Evolutionary conservation across 1,140 invertebrate species (phyloP).

Genomic region (Drosophila kanapiae): DNA sequence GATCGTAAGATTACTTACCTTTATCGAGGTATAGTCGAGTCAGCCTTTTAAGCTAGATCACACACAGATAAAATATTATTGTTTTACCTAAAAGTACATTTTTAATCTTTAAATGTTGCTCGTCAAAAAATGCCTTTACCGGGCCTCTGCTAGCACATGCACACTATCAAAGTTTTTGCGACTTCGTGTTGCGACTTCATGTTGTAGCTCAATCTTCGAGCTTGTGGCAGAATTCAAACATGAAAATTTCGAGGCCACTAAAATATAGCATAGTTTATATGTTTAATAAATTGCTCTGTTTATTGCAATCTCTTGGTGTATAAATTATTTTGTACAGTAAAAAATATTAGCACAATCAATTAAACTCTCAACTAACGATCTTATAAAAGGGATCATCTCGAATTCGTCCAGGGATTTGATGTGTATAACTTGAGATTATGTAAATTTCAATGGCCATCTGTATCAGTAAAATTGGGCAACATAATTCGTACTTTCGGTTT

Average conservation of each 20-base stretch:
- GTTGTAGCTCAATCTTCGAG: too few relatives aligned
- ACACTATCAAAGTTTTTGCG: too few relatives aligned
- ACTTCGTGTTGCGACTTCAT: too few relatives aligned
- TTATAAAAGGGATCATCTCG: slow-evolving; percentile 25
- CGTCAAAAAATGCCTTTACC: too few relatives aligned
- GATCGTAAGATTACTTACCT: too few relatives aligned
- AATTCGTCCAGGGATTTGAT: slow-evolving; percentile 32
- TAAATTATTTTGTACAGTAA: slow-evolving; percentile 74
- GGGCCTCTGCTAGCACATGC: too few relatives aligned
- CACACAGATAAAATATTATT: too few relatives aligned
- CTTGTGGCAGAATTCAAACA: too few relatives aligned
- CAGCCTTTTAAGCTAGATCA: too few relatives aligned
- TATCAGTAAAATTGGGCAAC: slow-evolving; percentile 68
- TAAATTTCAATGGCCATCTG: slow-evolving; percentile 67
- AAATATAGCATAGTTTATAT: background rate
- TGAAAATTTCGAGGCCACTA: background rate
- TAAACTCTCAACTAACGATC: slow-evolving; percentile 30
- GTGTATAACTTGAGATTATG: slow-evolving; percentile 40
- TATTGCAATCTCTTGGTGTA: slow-evolving; percentile 62
- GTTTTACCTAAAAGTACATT: too few relatives aligned
- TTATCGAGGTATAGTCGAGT: too few relatives aligned
- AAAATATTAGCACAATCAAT: slow-evolving; percentile 64
- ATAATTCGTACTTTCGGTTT: slow-evolving; percentile 79
- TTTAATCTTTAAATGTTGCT: too few relatives aligned
- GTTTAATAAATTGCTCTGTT: slow-evolving; percentile 56